Evolutionary conservation across 1,140 invertebrate genomes (phyloP).

Genomic region (Nylanderia fulva): DNA sequence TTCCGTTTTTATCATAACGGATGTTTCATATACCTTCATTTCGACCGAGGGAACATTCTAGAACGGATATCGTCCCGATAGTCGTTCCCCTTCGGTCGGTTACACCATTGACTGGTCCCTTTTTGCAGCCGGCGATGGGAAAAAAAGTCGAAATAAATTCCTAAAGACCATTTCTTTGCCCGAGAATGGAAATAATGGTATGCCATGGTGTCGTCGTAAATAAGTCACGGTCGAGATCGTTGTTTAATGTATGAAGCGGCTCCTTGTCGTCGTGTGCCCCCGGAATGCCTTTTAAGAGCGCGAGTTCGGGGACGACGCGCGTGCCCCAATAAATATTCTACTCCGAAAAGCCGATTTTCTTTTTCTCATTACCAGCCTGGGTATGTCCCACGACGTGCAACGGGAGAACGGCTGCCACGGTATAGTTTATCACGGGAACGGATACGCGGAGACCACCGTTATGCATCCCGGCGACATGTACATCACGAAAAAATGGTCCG

Average conservation of each 20-base stretch:
- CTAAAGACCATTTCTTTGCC: constrained; percentile 52
- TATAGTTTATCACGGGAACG: constrained; percentile 58
- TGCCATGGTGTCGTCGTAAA: constrained; percentile 56
- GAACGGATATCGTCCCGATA: constrained; percentile 18
- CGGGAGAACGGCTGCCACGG: constrained; percentile 69
- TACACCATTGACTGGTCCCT: neutral
- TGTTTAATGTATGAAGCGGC: constrained; percentile 62
- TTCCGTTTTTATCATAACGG: neutral
- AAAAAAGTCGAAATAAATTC: constrained; percentile 52
- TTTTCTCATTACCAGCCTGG: constrained; percentile 81
- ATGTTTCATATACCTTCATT: constrained; percentile 20
- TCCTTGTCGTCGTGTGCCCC: constrained; percentile 24
- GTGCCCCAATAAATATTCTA: constrained; percentile 48
- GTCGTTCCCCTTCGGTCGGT: neutral
- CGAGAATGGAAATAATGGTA: constrained; percentile 49
- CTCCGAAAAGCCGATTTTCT: constrained; percentile 46
- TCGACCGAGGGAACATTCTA: neutral
- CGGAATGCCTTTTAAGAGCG: constrained; percentile 54
- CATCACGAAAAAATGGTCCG: constrained; percentile 73
- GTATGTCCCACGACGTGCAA: constrained; percentile 87
- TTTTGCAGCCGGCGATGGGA: neutral
- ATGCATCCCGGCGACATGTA: constrained; percentile 72
- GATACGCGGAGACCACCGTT: constrained; percentile 70
- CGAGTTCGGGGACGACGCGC: constrained; percentile 39
- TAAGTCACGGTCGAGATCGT: constrained; percentile 54